Evolutionary conservation across 2,113 vertebrate species (phyloP).

Genomic region (Ammodramus savannarum): DNA sequence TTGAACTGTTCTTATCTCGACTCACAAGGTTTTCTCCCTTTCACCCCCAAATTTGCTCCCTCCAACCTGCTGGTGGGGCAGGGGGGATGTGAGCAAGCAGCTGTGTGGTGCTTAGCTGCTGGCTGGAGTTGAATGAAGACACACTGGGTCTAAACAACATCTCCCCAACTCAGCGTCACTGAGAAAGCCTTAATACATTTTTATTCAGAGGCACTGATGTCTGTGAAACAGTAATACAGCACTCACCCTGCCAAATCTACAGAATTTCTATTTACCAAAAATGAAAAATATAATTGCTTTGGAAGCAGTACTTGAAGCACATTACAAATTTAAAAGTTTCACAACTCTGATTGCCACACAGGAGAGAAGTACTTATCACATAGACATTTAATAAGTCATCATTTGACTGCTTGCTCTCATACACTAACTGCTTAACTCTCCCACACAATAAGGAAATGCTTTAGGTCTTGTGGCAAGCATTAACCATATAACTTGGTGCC

Average conservation of each 20-base stretch:
- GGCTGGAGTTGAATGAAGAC: background rate
- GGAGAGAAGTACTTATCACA: background rate
- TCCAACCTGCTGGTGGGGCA: background rate
- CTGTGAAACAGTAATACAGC: background rate
- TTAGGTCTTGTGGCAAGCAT: background rate
- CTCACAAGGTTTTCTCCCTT: fast-evolving
- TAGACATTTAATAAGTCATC: background rate
- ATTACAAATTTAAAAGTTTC: background rate
- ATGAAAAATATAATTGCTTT: background rate
- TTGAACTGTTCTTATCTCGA: background rate
- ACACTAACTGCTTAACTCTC: background rate
- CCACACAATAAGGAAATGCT: background rate
- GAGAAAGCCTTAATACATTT: background rate
- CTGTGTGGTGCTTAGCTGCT: background rate
- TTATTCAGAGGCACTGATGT: background rate
- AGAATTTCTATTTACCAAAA: background rate
- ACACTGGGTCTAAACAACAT: background rate
- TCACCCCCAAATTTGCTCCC: background rate
- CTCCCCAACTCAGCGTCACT: background rate
- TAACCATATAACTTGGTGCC: background rate
- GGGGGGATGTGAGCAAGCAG: background rate
- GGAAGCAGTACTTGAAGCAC: background rate
- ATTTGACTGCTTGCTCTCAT: background rate
- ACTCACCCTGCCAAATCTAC: background rate
- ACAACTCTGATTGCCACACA: background rate